These are phyloP conservation scores for Cyaniris semiargus DNA, from an alignment of 2,888 invertebrate species.

Conservation along the genomic window DNA sequence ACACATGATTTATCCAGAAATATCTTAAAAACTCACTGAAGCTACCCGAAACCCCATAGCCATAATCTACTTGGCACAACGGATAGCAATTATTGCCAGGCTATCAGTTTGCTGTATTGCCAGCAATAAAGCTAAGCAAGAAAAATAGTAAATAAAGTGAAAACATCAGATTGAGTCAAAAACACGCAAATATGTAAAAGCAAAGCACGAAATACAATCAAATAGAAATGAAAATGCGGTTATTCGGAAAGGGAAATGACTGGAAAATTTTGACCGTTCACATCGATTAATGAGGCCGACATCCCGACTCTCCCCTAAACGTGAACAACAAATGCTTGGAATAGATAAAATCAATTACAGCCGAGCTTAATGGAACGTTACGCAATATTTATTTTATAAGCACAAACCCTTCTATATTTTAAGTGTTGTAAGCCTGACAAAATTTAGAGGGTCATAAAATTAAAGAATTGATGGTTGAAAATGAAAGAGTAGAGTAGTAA, in stretches of 20 bases:
- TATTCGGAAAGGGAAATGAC: conserved; percentile 65
- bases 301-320: conserved; percentile 69
- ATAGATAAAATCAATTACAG: conserved; percentile 36
- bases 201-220: conserved; percentile 27
- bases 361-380: conserved; percentile 17
- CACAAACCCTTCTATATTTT: not conserved
- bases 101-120: too few species aligned
- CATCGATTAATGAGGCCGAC: conserved; percentile 75
- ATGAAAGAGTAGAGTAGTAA: not conserved
- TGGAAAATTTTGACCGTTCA: conserved; percentile 69
- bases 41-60: too few species aligned
- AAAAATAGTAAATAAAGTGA: not conserved
- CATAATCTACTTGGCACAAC: too few species aligned
- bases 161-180: not conserved
- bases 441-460: not conserved
- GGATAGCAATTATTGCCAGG: too few species aligned
- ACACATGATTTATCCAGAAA: too few species aligned
- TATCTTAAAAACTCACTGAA: too few species aligned
- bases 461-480: not conserved
- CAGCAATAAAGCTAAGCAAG: too few species aligned
- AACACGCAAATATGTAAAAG: conserved; percentile 10
- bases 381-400: conserved; percentile 21
- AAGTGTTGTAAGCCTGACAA: not conserved
- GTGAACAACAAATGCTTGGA: conserved; percentile 56
- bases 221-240: conserved; percentile 32